phyloP scores from a whole-genome alignment of 2,113 vertebrate genomes.

The Megaceryle maxima region DNA sequence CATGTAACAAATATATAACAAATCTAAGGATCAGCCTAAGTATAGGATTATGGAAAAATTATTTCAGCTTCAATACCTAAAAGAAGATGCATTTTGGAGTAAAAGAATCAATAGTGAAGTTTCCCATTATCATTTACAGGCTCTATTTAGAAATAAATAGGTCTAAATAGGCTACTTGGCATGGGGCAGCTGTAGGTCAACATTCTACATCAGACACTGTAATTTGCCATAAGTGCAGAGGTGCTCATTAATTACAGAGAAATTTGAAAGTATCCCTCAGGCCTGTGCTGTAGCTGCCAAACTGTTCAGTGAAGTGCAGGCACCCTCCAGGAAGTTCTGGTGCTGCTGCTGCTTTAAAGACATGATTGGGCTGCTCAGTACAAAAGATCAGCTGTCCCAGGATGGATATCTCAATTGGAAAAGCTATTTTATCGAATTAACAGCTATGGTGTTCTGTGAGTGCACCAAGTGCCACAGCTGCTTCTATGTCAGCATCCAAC shows the following conservation, averaged over 20 bases:
- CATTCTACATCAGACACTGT: constrained; percentile 63
- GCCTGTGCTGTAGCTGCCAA: constrained; percentile 52
- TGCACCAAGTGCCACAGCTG: constrained; percentile 54
- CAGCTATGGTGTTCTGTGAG: constrained; percentile 43
- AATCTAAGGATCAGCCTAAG: constrained; percentile 65
- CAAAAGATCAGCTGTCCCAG: constrained; percentile 62
- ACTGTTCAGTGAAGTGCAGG: constrained; percentile 51
- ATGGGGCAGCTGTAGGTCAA: constrained; percentile 63
- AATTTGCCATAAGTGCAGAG: constrained; percentile 64
- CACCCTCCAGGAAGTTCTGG: constrained; percentile 50
- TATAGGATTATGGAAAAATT: constrained; percentile 71
- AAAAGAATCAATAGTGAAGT: constrained; percentile 75
- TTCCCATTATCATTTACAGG: constrained; percentile 76
- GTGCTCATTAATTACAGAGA: constrained; percentile 67
- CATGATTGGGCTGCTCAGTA: constrained; percentile 8
- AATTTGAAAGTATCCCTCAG: constrained; percentile 66
- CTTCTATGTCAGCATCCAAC: constrained; percentile 58
- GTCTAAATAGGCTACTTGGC: constrained; percentile 65
- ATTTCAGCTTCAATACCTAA: constrained; percentile 67
- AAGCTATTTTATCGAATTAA: constrained; percentile 65
- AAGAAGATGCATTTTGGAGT: constrained; percentile 73
- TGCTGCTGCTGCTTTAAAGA: constrained; percentile 43
- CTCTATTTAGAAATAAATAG: constrained; percentile 76
- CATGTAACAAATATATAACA: constrained; percentile 66
- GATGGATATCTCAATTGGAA: constrained; percentile 61